A percentile compares a stretch with the other conserved stretches of the same genome.
Evolutionary conservation across 1,140 invertebrate genomes (phyloP).

Genomic region (Ceratosolen fusciceps): DNA sequence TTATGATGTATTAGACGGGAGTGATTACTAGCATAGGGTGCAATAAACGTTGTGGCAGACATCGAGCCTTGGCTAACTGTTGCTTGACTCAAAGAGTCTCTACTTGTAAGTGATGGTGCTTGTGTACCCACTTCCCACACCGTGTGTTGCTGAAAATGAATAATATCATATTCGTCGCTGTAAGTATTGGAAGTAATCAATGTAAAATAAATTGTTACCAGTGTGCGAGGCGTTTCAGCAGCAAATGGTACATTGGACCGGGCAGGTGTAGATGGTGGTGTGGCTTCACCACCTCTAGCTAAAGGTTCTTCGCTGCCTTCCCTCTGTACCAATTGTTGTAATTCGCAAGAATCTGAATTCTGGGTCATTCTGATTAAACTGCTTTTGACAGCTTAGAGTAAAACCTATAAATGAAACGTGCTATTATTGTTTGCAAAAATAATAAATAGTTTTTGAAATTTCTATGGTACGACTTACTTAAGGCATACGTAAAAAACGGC

Average conservation of each 20-base stretch:
- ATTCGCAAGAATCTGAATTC: constrained; percentile 60
- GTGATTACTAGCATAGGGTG: constrained; percentile 62
- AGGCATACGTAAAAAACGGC: too few relatives aligned
- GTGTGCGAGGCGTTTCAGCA: constrained; percentile 55
- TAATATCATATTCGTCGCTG: not conserved
- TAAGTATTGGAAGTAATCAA: not conserved
- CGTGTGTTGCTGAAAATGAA: constrained; percentile 58
- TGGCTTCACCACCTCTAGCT: constrained; percentile 61
- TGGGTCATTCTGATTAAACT: constrained; percentile 65
- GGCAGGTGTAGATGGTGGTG: constrained; percentile 64
- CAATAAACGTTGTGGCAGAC: not conserved
- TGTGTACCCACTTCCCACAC: constrained; percentile 64
- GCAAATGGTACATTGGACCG: constrained; percentile 57
- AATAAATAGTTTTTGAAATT: too few relatives aligned
- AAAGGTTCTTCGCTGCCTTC: constrained; percentile 64
- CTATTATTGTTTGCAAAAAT: too few relatives aligned
- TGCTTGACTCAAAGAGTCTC: constrained; percentile 68
- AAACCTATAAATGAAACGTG: too few relatives aligned
- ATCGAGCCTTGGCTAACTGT: constrained; percentile 60
- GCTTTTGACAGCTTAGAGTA: too few relatives aligned
- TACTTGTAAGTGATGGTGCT: constrained; percentile 65
- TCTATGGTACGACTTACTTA: too few relatives aligned
- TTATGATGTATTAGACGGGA: constrained; percentile 73
- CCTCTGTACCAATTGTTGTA: constrained; percentile 67
- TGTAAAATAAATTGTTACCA: constrained; percentile 54